Base-by-base conservation (phyloP, 30 jellyfish, hydroid and myxozoan genomes). In the Chrysaora quinquecirrha region DNA sequence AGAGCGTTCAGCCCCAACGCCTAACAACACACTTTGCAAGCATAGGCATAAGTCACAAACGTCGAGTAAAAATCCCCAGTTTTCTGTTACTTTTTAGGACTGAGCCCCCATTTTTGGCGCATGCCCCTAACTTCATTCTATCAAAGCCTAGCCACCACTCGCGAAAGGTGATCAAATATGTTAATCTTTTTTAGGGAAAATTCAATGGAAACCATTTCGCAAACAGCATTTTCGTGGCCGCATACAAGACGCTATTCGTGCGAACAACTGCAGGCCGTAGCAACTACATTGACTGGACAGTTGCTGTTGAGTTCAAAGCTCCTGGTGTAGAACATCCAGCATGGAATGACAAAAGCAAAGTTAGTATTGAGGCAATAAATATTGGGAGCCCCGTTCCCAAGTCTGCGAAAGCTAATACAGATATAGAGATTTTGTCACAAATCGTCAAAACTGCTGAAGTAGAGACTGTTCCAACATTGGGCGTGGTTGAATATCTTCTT, bases 191-290 rank as follows among this genome's bases (percentile, higher is more conserved):
- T 52, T 34, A 66, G 78, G 58, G 28, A 43, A 66, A 66, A 30
- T 66, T 66, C 29, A 20, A 23, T 32, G 78, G 78, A 27, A 66
- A 31, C 38, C 78, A 66, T 30, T 66, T 30, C 28, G 78, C 28
- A 30, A 66, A 29, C 58, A 66, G 33, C 23, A 27, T 28, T 21
- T 66, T 24, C 58, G 21, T 23, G 16, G 47, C 78, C 19, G 19
- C 78, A 0, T 66, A 66, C 22, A 48, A 48, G 12, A 48, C 33
- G 33, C 28, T 66, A 7, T 66, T 66, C 58, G 58, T 66, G 20
- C 33, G 78, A 32, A 66, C 78, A 16, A 66, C 78, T 0, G 78
- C 78, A 10, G 78, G 78, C 4, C 78, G 78, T 30, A 66, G 78
- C 28, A 66, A 32, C 48, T 66, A 66, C 1, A 30, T 66, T 22